Percentiles rank a stretch among this genome's conserved stretches.
phyloP scores from a whole-genome alignment of 2,888 invertebrate genomes.

The Limnephilus rhombicus region DNA sequence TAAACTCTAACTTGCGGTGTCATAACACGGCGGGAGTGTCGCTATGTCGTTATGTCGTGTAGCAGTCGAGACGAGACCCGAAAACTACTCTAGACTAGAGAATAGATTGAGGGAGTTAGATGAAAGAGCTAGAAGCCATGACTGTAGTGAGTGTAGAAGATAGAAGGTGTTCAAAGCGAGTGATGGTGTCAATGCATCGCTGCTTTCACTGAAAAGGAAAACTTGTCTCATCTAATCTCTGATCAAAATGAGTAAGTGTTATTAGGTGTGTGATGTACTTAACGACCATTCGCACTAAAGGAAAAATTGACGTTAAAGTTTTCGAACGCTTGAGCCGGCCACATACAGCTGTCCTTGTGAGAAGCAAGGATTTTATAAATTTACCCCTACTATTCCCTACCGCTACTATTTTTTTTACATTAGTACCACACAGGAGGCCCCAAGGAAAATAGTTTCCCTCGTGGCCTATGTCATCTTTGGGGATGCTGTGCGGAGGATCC shows the following conservation, averaged over 20 bases:
- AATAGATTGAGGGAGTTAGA: not conserved
- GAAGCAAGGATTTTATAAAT: no score
- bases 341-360: no score
- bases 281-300: not conserved
- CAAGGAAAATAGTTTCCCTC: no score
- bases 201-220: not conserved
- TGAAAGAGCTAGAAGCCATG: not conserved
- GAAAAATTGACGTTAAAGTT: not conserved
- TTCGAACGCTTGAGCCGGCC: no score
- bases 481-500: no score
- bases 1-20: slow-evolving; percentile 14
- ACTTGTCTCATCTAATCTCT: not conserved
- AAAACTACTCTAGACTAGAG: not conserved
- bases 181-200: not conserved
- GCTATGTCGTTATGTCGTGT: not conserved
- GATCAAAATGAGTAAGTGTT: not conserved
- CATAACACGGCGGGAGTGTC: slow-evolving; percentile 15
- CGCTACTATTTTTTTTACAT: no score
- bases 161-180: not conserved
- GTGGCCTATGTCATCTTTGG: no score
- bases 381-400: no score
- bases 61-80: not conserved
- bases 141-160: not conserved
- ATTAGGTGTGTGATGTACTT: not conserved
- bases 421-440: no score